Evolutionary conservation across 2,113 vertebrate species (phyloP).

Genomic region (Brienomyrus longianalis): DNA sequence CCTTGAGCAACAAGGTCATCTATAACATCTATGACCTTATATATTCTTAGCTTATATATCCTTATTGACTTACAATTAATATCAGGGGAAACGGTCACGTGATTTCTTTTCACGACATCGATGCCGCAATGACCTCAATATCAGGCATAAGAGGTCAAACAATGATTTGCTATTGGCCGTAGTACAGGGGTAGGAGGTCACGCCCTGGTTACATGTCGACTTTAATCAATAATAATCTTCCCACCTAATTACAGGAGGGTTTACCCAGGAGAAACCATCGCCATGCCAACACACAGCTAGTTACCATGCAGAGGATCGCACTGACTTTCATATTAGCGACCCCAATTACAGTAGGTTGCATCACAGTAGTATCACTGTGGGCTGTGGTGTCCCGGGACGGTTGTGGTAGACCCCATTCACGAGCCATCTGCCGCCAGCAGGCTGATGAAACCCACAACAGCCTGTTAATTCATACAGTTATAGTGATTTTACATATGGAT

Average conservation of each 20-base stretch:
- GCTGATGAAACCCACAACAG: not conserved
- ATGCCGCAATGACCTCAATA: not conserved
- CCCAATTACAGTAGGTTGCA: not conserved
- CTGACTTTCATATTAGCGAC: not conserved
- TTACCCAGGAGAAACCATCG: not conserved
- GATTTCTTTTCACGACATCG: not conserved
- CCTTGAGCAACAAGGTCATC: not conserved
- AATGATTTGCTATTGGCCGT: not conserved
- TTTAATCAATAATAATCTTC: not conserved
- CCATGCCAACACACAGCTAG: not conserved
- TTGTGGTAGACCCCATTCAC: not conserved
- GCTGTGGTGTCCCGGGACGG: not conserved
- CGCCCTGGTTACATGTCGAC: not conserved
- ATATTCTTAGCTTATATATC: not conserved
- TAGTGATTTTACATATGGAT: not conserved
- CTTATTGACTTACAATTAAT: not conserved
- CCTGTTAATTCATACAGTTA: not conserved
- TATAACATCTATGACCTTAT: not conserved
- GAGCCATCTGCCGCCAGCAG: not conserved
- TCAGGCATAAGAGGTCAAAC: not conserved
- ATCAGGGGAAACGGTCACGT: not conserved
- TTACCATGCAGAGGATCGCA: not conserved
- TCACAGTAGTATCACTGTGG: not conserved
- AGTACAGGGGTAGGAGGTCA: not conserved
- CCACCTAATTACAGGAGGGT: not conserved